These are phyloP conservation scores for Corythoichthys haematopterus DNA, from an alignment of 2,113 vertebrate genomes.

Conservation along the genomic window DNA sequence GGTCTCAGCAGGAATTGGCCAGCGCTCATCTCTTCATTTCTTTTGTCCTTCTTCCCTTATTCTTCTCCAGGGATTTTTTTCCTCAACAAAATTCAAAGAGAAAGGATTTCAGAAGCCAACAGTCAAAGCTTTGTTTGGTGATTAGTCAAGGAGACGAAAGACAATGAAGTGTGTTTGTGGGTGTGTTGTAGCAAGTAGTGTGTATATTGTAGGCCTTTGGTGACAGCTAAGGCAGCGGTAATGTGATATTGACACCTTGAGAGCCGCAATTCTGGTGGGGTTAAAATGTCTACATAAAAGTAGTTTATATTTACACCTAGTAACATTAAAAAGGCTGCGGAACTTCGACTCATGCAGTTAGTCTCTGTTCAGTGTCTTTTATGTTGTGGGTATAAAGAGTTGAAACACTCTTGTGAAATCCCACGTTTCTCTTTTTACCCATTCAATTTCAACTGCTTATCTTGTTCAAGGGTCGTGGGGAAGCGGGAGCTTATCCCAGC, in stretches of 20 bases:
- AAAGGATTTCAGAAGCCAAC: conserved; percentile 57
- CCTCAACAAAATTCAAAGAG: conserved; percentile 39
- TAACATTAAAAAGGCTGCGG: conserved; percentile 12
- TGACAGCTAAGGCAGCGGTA: conserved; percentile 49
- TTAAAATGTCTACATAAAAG: conserved; percentile 40
- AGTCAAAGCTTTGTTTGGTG: conserved; percentile 57
- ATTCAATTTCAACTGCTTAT: neutral
- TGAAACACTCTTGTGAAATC: neutral
- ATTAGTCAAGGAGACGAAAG: conserved; percentile 52
- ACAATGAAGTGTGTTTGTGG: conserved; percentile 14
- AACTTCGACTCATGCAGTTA: conserved; percentile 11
- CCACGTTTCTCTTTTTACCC: neutral
- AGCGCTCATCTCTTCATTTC: conserved; percentile 37
- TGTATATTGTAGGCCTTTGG: conserved; percentile 31
- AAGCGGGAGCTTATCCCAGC: neutral
- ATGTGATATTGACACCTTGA: conserved; percentile 56
- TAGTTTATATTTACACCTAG: conserved; percentile 24
- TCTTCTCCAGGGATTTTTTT: conserved; percentile 36
- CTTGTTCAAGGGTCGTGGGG: too few species aligned
- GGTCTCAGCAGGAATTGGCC: conserved; percentile 50
- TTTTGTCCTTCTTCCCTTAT: conserved; percentile 36
- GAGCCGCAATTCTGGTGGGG: conserved; percentile 38
- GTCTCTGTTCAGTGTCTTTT: neutral
- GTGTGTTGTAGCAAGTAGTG: conserved; percentile 13
- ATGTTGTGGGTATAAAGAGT: neutral